A percentile compares a stretch with the other conserved stretches of the same genome.
Evolutionary conservation across 2,888 invertebrate species (phyloP).

Genomic region (Coelopa pilipes): DNA sequence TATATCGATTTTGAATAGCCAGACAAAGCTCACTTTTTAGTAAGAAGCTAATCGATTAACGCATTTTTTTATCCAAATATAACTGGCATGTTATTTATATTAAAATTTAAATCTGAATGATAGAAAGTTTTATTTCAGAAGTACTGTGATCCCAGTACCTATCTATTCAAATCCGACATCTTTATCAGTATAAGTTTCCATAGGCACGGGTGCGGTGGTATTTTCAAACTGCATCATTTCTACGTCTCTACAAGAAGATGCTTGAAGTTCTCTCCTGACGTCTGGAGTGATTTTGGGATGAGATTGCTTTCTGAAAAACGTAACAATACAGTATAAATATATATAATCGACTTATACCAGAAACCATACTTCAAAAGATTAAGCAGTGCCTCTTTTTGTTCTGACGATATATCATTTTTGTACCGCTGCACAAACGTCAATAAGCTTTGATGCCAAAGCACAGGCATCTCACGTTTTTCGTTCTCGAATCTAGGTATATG

Average conservation of each 20-base stretch:
- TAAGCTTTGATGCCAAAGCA: slow-evolving; percentile 96
- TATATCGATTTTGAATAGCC: no score
- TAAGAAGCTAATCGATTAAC: neutral
- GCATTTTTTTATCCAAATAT: neutral
- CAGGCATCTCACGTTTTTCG: slow-evolving; percentile 87
- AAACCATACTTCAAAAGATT: slow-evolving; percentile 72
- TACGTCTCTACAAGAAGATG: slow-evolving; percentile 82
- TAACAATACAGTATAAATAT: neutral
- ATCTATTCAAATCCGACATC: slow-evolving; percentile 54
- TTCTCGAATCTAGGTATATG: slow-evolving; percentile 78
- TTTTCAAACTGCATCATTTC: slow-evolving; percentile 68
- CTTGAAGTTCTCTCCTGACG: slow-evolving; percentile 86
- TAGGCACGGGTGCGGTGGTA: slow-evolving; percentile 47
- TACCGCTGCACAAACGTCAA: slow-evolving; percentile 95
- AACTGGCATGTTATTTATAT: slow-evolving; percentile 3
- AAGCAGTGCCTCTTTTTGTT: slow-evolving; percentile 88
- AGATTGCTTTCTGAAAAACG: slow-evolving; percentile 58
- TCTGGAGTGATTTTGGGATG: slow-evolving; percentile 73
- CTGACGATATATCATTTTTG: slow-evolving; percentile 92
- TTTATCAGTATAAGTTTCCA: slow-evolving; percentile 57
- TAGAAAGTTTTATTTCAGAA: neutral
- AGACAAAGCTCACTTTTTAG: neutral
- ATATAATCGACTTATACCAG: neutral
- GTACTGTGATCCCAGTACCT: neutral
- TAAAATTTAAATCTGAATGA: neutral